phyloP scores from a whole-genome alignment of 2,113 vertebrate genomes.

The Gymnocephalus cernua region DNA sequence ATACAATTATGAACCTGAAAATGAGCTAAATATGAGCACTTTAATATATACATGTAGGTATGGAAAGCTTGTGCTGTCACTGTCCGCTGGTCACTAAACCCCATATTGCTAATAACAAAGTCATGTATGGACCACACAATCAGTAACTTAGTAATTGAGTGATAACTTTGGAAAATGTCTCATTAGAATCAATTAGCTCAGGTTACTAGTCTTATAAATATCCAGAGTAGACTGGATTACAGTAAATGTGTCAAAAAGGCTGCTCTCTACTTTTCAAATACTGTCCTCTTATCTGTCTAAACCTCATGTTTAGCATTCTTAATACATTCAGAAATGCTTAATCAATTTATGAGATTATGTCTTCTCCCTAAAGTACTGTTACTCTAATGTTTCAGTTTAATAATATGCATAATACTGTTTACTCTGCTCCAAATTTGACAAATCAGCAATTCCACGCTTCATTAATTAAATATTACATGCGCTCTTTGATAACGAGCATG shows the following conservation, averaged over 20 bases:
- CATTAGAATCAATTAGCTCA: not conserved
- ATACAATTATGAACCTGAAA: too few relatives aligned
- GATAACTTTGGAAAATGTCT: not conserved
- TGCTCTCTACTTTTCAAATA: not conserved
- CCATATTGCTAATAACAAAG: too few relatives aligned
- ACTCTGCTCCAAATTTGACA: conserved; percentile 19
- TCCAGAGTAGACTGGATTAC: not conserved
- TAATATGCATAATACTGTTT: conserved; percentile 43
- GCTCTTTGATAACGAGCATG: conserved; percentile 43
- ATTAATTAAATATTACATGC: conserved; percentile 54
- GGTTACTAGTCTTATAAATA: not conserved
- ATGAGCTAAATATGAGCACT: too few relatives aligned
- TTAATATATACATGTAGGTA: too few relatives aligned
- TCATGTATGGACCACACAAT: not conserved
- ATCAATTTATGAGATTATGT: not conserved
- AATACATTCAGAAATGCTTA: not conserved
- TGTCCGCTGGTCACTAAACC: too few relatives aligned
- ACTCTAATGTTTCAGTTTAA: conserved; percentile 11
- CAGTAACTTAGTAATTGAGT: not conserved
- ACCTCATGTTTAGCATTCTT: not conserved
- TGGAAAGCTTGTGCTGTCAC: too few relatives aligned
- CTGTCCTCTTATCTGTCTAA: not conserved
- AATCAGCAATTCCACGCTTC: conserved; percentile 42
- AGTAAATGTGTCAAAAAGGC: not conserved
- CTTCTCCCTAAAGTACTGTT: conserved; percentile 16